These are phyloP conservation scores for Gymnosoma rotundatum DNA, from an alignment of 2,888 invertebrate genomes.

Conservation along the genomic window DNA sequence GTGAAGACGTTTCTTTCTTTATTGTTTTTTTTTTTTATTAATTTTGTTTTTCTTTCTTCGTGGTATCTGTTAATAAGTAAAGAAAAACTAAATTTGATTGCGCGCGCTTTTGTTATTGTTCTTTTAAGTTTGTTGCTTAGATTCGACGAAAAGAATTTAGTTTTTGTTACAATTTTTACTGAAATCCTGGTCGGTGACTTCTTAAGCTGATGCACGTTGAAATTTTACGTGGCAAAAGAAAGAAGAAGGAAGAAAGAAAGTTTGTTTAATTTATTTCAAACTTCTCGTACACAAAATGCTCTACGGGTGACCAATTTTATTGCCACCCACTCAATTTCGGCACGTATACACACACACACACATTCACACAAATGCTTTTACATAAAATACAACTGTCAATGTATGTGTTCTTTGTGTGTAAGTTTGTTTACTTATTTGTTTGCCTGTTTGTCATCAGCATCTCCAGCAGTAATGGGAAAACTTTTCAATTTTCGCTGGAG, in stretches of 20 bases:
- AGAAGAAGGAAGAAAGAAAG: not conserved
- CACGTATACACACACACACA: constrained; percentile 41
- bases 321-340: constrained; percentile 70
- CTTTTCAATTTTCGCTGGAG: constrained; percentile 60
- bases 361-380: no score
- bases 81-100: constrained; percentile 53
- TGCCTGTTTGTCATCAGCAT: constrained; percentile 68
- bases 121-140: constrained; percentile 9
- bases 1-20: constrained; percentile 19
- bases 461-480: constrained; percentile 67
- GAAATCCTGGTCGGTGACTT: constrained; percentile 60
- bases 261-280: constrained; percentile 42
- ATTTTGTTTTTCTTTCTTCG: constrained; percentile 17
- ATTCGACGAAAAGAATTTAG: not conserved
- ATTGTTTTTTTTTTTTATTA: not conserved
- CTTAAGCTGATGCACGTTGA: constrained; percentile 56
- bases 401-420: constrained; percentile 22
- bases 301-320: constrained; percentile 67
- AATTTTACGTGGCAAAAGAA: constrained; percentile 44
- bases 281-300: constrained; percentile 46
- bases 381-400: constrained; percentile 10
- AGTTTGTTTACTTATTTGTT: constrained; percentile 34
- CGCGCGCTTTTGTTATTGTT: constrained; percentile 67
- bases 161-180: constrained; percentile 44
- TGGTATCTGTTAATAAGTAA: constrained; percentile 52